Evolutionary conservation across 2,888 invertebrate species (phyloP).

Genomic region (Liopterus haemorrhoidalis): DNA sequence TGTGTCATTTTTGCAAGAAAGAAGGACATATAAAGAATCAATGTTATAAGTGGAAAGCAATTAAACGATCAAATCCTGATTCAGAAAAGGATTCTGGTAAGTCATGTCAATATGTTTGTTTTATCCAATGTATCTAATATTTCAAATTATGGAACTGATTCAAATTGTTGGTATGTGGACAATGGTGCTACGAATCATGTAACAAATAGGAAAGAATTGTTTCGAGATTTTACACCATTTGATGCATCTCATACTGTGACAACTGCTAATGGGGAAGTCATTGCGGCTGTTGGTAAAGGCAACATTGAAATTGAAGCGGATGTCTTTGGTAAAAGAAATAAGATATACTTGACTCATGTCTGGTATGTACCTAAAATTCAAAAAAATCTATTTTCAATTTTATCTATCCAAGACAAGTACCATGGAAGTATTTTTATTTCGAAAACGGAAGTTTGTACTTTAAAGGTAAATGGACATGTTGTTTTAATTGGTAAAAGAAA

Average conservation of each 20-base stretch:
- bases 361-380: conserved; percentile 14
- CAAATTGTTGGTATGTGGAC: conserved; percentile 17
- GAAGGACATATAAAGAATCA: conserved; percentile 13
- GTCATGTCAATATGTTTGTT: too few species aligned
- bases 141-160: conserved; percentile 8
- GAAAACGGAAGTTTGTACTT: conserved; percentile 9
- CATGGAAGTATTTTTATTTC: conserved; percentile 16
- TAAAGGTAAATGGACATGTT: background rate
- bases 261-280: conserved; percentile 13
- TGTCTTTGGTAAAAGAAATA: background rate
- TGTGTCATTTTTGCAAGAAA: conserved; percentile 19
- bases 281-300: conserved; percentile 7
- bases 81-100: too few species aligned
- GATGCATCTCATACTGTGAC: conserved; percentile 10
- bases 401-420: conserved; percentile 15
- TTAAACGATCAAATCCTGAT: too few species aligned
- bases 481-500: conserved; percentile 6
- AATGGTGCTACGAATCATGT: conserved; percentile 18
- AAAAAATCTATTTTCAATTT: conserved; percentile 16
- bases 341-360: conserved; percentile 11
- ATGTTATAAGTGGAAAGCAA: conserved; percentile 21
- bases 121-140: too few species aligned
- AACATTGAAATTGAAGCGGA: conserved; percentile 8
- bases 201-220: conserved; percentile 8
- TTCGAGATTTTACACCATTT: conserved; percentile 12